Conservation (phyloP, 2,113 vertebrate genomes). For the Illadopsis cleaveri region DNA sequence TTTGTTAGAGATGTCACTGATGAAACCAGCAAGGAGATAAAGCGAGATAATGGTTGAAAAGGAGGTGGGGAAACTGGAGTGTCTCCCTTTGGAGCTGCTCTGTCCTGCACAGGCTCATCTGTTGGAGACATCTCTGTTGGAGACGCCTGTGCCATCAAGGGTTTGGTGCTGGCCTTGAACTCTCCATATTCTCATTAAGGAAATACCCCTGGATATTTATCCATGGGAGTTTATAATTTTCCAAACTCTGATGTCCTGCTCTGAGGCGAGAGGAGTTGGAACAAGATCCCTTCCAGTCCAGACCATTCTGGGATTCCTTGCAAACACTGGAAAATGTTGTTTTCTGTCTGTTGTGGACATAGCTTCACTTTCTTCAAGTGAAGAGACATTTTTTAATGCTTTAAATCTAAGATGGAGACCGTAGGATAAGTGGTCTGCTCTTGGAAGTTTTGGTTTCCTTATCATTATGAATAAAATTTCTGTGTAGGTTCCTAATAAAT, state of each 20-base stretch:
- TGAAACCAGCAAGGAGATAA: not conserved
- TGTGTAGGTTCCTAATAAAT: not conserved
- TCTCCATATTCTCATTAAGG: not conserved
- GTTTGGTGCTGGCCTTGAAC: not conserved
- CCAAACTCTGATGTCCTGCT: not conserved
- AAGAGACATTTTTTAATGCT: not conserved
- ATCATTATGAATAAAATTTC: rapidly evolving
- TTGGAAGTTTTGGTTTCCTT: not conserved
- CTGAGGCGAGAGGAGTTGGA: not conserved
- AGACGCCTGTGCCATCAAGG: not conserved
- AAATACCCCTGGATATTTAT: not conserved
- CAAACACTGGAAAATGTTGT: not conserved
- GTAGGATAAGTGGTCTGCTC: not conserved
- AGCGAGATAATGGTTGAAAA: not conserved
- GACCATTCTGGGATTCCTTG: not conserved
- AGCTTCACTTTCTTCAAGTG: not conserved
- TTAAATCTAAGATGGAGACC: not conserved
- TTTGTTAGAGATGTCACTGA: not conserved
- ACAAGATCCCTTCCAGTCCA: not conserved
- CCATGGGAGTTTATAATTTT: not conserved
- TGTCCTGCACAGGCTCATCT: not conserved
- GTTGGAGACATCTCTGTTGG: not conserved
- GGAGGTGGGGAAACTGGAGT: not conserved
- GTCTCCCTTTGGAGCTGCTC: not conserved
- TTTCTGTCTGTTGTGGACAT: not conserved